Evolutionary conservation across 2,113 vertebrate species (phyloP).

Genomic region (Bos javanicus): DNA sequence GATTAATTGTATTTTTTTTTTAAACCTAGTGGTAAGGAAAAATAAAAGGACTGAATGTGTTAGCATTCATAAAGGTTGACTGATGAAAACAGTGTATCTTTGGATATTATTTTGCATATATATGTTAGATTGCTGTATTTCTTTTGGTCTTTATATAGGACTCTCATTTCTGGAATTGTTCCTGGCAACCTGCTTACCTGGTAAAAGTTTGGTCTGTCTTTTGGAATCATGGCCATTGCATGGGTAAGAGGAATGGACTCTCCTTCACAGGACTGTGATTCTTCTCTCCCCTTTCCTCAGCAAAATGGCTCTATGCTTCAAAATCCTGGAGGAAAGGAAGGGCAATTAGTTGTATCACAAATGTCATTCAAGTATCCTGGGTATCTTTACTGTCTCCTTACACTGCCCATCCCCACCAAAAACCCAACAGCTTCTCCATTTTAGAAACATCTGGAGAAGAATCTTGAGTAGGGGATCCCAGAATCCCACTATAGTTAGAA

Average conservation of each 20-base stretch:
- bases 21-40: background rate
- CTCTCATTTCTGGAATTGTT: background rate
- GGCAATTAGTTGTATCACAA: background rate
- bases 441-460: constrained; percentile 1
- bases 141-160: background rate
- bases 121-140: background rate
- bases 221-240: background rate
- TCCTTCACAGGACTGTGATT: background rate
- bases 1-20: background rate
- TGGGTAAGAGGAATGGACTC: background rate
- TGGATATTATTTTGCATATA: background rate
- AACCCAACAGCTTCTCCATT: background rate
- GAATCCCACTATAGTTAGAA: background rate
- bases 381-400: background rate
- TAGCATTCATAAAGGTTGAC: background rate
- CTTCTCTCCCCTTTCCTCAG: background rate
- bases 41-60: background rate
- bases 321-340: background rate
- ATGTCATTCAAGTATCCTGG: background rate
- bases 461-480: background rate
- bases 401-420: background rate
- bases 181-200: background rate
- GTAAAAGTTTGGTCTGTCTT: background rate
- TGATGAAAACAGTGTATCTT: background rate
- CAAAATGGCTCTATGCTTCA: background rate